phyloP scores from a whole-genome alignment of 1,140 invertebrate genomes.

The Tenebrio molitor region DNA sequence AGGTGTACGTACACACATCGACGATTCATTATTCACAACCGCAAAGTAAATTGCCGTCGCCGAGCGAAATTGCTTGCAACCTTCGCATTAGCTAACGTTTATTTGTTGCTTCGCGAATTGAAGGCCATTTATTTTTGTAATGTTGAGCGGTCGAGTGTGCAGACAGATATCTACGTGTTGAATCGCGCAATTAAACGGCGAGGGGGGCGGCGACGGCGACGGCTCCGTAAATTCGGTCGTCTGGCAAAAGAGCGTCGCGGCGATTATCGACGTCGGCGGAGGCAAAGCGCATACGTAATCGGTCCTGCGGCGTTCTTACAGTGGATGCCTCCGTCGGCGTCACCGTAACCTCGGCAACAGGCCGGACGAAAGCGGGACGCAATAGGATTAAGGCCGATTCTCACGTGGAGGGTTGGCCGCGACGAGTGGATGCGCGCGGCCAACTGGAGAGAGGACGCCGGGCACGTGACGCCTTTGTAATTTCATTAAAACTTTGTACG shows the following conservation, averaged over 20 bases:
- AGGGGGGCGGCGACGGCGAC: background rate
- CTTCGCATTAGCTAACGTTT: slow-evolving; percentile 37
- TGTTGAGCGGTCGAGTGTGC: slow-evolving; percentile 4
- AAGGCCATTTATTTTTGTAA: slow-evolving; percentile 30
- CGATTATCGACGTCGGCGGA: slow-evolving; percentile 17
- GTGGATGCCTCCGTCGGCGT: background rate
- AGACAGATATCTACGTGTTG: slow-evolving; percentile 31
- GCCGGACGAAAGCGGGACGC: background rate
- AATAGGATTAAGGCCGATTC: background rate
- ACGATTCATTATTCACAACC: slow-evolving; percentile 12
- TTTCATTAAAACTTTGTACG: slow-evolving; percentile 38
- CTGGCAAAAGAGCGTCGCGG: slow-evolving; percentile 27
- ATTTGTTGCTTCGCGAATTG: slow-evolving; percentile 31
- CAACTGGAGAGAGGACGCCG: background rate
- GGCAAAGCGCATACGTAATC: slow-evolving; percentile 23
- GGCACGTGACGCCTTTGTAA: slow-evolving; percentile 24
- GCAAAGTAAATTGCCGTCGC: slow-evolving; percentile 22
- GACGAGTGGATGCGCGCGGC: too few species aligned
- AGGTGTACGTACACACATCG: slow-evolving; percentile 3
- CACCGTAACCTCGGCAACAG: slow-evolving; percentile 22
- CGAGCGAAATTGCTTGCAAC: slow-evolving; percentile 21
- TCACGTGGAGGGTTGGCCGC: slow-evolving; percentile 3
- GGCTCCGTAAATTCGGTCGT: slow-evolving; percentile 10
- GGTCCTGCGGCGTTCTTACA: slow-evolving; percentile 10
- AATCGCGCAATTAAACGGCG: slow-evolving; percentile 27